Evolutionary conservation across 2,113 vertebrate genomes (phyloP).

Genomic region (Catharus fuscescens): DNA sequence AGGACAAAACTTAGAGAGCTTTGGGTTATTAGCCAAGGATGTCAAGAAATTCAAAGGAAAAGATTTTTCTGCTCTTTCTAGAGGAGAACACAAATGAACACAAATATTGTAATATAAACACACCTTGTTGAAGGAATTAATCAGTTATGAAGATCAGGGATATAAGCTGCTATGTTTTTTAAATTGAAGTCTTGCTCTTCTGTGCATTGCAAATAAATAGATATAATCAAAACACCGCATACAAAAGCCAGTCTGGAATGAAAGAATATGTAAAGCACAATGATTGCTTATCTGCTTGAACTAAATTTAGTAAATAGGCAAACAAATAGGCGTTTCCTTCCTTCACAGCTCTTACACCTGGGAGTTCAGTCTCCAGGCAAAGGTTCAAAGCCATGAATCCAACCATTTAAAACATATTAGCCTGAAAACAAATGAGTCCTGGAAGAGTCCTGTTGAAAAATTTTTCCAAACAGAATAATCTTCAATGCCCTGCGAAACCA

Average conservation of each 20-base stretch:
- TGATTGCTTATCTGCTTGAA: neutral
- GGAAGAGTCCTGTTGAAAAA: slow-evolving; percentile 78
- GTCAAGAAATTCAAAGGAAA: neutral
- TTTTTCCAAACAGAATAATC: slow-evolving; percentile 77
- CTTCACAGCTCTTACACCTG: neutral
- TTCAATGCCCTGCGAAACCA: slow-evolving; percentile 85
- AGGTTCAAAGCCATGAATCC: neutral
- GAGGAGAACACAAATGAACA: neutral
- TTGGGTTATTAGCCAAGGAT: neutral
- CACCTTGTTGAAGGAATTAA: neutral
- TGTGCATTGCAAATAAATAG: neutral
- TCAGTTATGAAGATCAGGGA: neutral
- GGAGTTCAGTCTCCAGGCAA: neutral
- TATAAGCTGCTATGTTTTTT: neutral
- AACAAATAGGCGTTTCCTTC: neutral
- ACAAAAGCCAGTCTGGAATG: neutral
- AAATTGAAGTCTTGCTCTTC: neutral
- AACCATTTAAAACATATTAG: neutral
- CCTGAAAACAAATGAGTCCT: slow-evolving; percentile 70
- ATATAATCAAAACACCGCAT: neutral
- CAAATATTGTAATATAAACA: neutral
- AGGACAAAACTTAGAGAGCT: neutral
- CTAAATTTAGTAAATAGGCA: neutral
- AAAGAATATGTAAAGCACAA: neutral
- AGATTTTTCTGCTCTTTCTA: neutral